Percentiles rank a stretch among this genome's conserved stretches.
Conservation (phyloP, 2,888 invertebrate genomes). For the Sympetrum striolatum region DNA sequence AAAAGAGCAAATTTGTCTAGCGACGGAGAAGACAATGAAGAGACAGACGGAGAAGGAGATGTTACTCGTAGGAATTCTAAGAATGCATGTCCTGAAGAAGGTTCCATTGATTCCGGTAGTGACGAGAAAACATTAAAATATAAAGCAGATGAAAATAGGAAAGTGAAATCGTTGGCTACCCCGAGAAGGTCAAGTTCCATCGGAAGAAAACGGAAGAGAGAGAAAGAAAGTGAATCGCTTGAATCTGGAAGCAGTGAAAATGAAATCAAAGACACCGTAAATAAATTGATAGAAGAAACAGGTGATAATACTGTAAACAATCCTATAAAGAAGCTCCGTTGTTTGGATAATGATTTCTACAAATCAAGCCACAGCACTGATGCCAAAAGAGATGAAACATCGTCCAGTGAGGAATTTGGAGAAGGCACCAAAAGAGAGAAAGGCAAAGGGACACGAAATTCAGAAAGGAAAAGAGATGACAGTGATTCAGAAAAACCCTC, state of each 20-base stretch:
- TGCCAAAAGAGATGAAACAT: not conserved
- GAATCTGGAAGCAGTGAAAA: not conserved
- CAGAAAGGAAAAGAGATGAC: not conserved
- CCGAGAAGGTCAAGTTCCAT: not conserved
- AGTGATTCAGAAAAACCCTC: not conserved
- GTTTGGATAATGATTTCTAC: not conserved
- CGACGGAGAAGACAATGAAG: not conserved
- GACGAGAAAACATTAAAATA: not conserved
- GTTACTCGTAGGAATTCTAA: not conserved
- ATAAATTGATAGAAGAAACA: not conserved
- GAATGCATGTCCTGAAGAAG: not conserved
- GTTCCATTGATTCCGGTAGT: not conserved
- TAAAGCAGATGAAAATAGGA: not conserved
- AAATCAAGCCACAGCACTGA: not conserved
- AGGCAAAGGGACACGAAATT: not conserved
- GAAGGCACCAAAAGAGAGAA: not conserved
- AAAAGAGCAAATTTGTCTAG: not conserved
- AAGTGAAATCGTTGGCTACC: not conserved
- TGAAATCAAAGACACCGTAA: not conserved
- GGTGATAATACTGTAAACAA: no score
- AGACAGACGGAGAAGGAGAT: not conserved
- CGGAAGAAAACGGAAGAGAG: not conserved
- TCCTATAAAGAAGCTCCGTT: no score
- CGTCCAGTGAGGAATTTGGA: not conserved
- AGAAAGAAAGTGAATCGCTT: not conserved